Evolutionary conservation across 1,140 invertebrate species (phyloP).

Genomic region (Lepidostoma basale): DNA sequence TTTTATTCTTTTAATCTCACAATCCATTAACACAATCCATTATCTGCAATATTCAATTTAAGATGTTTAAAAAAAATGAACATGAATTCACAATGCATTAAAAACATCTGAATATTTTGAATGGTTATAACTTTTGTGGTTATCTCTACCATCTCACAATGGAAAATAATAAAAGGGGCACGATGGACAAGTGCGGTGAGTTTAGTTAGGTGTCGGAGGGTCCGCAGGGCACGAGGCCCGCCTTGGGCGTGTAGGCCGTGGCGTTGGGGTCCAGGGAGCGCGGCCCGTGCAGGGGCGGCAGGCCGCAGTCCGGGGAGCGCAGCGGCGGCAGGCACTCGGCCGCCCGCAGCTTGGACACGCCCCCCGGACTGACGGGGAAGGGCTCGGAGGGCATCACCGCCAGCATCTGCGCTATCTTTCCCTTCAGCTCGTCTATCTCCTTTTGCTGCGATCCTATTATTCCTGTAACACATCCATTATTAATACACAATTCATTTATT

Average conservation of each 20-base stretch:
- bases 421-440: slow-evolving; percentile 89
- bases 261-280: slow-evolving; percentile 84
- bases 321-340: slow-evolving; percentile 65
- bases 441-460: slow-evolving; percentile 82
- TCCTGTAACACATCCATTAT: slow-evolving; percentile 58
- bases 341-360: slow-evolving; percentile 67
- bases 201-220: too few relatives aligned
- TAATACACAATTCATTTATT: too few relatives aligned
- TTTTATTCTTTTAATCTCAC: too few relatives aligned
- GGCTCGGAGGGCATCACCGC: slow-evolving; percentile 86
- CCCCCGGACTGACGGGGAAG: slow-evolving; percentile 54
- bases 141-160: too few relatives aligned
- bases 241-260: slow-evolving; percentile 87
- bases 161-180: too few relatives aligned
- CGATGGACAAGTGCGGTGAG: too few relatives aligned
- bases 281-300: slow-evolving; percentile 34
- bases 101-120: too few relatives aligned
- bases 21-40: too few relatives aligned
- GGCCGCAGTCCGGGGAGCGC: slow-evolving; percentile 53
- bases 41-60: too few relatives aligned
- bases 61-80: too few relatives aligned
- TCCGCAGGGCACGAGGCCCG: slow-evolving; percentile 49
- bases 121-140: too few relatives aligned
- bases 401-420: slow-evolving; percentile 88
- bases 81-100: too few relatives aligned